Percentiles rank a stretch among this genome's conserved stretches.
These are phyloP conservation scores for Ylistrum balloti DNA, from an alignment of 1,140 invertebrate genomes.

Conservation along the genomic window DNA sequence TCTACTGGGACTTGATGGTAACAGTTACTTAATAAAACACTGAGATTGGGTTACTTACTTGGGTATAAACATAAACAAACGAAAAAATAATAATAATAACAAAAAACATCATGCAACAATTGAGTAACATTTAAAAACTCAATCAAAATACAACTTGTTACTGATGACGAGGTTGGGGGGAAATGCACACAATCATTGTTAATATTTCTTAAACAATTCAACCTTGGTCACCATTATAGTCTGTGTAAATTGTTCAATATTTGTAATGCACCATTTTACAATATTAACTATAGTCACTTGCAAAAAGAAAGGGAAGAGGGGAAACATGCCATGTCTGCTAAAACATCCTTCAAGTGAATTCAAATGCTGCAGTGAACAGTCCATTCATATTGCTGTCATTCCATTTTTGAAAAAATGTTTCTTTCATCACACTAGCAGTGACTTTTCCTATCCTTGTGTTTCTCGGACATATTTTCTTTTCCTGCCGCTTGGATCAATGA, in stretches of 20 bases:
- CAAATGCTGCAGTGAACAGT: background rate
- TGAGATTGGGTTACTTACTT: background rate
- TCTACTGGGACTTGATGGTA: background rate
- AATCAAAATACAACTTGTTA: background rate
- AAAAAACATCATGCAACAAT: constrained; percentile 15
- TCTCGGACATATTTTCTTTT: background rate
- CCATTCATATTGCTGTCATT: background rate
- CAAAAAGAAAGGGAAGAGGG: background rate
- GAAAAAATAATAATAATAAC: constrained; percentile 12
- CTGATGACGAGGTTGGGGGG: background rate
- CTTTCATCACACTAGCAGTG: background rate
- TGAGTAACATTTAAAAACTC: background rate
- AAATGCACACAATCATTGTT: background rate
- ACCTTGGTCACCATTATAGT: background rate
- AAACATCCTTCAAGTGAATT: background rate
- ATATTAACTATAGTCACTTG: background rate
- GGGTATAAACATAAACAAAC: background rate
- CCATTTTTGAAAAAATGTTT: constrained; percentile 30
- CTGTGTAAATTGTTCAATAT: constrained; percentile 10
- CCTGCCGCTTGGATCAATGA: background rate
- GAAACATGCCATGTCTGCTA: background rate
- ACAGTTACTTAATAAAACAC: background rate
- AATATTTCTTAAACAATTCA: background rate
- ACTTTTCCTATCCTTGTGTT: background rate
- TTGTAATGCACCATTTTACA: constrained; percentile 39